Evolutionary conservation across 2,888 invertebrate species (phyloP), one percentile per base, ranked within the genome.

Genomic region (Allophyes oxyacanthae): DNA sequence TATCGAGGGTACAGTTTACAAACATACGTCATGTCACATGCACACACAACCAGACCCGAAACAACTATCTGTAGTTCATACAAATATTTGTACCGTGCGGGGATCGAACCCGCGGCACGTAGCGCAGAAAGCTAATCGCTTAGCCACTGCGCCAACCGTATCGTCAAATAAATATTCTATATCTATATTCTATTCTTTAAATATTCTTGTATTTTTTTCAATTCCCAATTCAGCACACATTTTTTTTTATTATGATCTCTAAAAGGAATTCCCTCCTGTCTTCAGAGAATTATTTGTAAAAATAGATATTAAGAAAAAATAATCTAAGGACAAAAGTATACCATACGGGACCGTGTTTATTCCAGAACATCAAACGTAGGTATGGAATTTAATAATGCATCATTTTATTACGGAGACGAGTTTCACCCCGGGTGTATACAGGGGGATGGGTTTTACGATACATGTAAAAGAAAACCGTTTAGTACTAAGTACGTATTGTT

Each of bases 381-480:
- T n/a, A 73, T 69, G 75, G 79, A 86, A 88, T 86, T 90, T 89
- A 90, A 90, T 90, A 91, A 90, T 91, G 87, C 83, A 89, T 82
- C 79, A 78, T 82, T 87, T 88, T 88, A 87, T 87, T 87, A 87
- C 53, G 58, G 51, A 32, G 58, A 53, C 41, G 62, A 52, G 36
- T 57, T 61, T 62, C 60, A 64, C 40, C 42, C 42, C n/a, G 8
- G 13, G 33, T 40, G 36, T 33, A 55, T 42, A 56, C 14, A 42
- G n/a, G 49, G 46, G 66, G 56, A 26, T 46, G 15, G 6, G 37
- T 46, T 44, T 38, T 50, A 13, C 7, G 8, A 33, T 49, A 8
- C 14, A 36, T 6, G 11, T 33, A n/a, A 38, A 10, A 33, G 20
- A 48, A 36, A 51, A 26, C 4, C 34, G 4, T 26, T 11, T 45